Base-by-base conservation (phyloP, 2,113 vertebrate genomes). In the Clarias gariepinus region DNA sequence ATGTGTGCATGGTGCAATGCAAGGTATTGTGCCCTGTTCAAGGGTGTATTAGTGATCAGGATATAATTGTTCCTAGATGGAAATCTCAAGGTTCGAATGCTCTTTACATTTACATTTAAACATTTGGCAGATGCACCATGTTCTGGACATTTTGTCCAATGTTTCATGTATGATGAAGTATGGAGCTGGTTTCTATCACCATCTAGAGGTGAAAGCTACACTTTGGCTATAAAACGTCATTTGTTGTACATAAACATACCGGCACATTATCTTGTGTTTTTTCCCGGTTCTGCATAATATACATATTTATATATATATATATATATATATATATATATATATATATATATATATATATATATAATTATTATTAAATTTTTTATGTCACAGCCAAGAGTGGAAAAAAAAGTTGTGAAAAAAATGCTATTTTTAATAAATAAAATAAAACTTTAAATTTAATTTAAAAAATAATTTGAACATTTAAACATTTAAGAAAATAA, bases 101-200 rank as follows among this genome's bases (percentile, higher is more conserved):
- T 47, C 7, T 47, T 47, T 47, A 47, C 7, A 47, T 47, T 47
- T 47, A 47, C 47, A 47, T 47, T 47, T 41, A 47, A 7, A 47
- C 47, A 47, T 47, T 47, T 47, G 47, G 47, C 47, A 47, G 47
- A 47, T 8, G 47, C 91, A 83, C 61, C 30, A 47, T 92, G 92
- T 94, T 91, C 91, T 91, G 93, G 90, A 94, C 92, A 92, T 90
- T 90, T 3, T 93, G 92, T 92, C 89, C 92, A 57, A 76, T 19
- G 81, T 74, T 63, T 69, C 84, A 63, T 28, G 74, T 28, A 76
- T 76, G 21, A 52, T 41, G 18, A 30, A 28, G 15, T 23, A 64
- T 8, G 18, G 58, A 12, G 41, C 28, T 36, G 61, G 1, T 66
- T 60, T 82, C 41, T 87, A 85, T 78, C 81, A 55, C 92, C 92